phyloP scores from a whole-genome alignment of 2,797 vertebrate genomes.

The Danio aesculapii region DNA sequence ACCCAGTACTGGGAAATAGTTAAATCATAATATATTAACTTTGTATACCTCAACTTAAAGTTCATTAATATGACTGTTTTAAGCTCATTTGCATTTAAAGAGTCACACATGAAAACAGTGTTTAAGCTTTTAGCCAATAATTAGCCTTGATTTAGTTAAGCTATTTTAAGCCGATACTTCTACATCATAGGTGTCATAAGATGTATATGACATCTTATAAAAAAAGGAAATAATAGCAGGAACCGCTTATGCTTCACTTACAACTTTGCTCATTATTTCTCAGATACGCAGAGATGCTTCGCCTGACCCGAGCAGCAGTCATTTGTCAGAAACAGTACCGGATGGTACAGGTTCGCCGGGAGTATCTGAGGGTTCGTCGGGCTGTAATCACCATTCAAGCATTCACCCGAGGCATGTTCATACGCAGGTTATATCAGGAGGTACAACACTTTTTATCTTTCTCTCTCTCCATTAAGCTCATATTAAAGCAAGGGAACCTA shows the following conservation, averaged over 20 bases:
- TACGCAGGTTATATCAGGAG: constrained; percentile 85
- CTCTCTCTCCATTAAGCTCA: neutral
- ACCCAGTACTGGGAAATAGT: too few species aligned
- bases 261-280: neutral
- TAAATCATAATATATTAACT: too few species aligned
- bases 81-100: too few species aligned
- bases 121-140: too few species aligned
- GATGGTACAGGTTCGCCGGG: constrained; percentile 81
- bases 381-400: constrained; percentile 89
- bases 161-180: too few species aligned
- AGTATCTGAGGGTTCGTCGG: constrained; percentile 73
- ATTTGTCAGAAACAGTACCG: constrained; percentile 90
- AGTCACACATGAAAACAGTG: too few species aligned
- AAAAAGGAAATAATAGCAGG: too few species aligned
- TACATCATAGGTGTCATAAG: too few species aligned
- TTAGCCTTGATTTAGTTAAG: too few species aligned
- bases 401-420: constrained; percentile 86
- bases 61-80: too few species aligned
- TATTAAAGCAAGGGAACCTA: neutral
- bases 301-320: constrained; percentile 82
- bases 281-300: constrained; percentile 83
- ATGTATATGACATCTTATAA: too few species aligned
- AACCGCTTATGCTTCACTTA: neutral
- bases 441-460: constrained; percentile 66
- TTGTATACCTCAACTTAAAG: too few species aligned